A percentile compares a stretch with the other conserved stretches of the same genome.
phyloP scores from a whole-genome alignment of 2,888 invertebrate genomes.

The Phytoseiulus persimilis region DNA sequence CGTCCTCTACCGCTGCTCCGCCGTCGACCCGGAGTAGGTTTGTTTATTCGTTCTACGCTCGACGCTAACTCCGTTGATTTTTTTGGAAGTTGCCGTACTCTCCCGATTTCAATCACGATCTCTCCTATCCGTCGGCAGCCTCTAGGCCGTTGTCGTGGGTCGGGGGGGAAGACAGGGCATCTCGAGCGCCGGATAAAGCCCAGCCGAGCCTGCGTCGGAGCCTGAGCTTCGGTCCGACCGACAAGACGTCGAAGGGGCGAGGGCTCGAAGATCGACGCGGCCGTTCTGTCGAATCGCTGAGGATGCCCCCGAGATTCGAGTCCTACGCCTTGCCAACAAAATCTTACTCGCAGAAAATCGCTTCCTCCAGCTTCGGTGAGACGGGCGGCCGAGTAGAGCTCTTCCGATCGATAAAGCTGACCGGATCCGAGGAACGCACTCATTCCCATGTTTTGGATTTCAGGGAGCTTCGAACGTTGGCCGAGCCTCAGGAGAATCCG shows the following conservation, averaged over 20 bases:
- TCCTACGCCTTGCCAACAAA: slow-evolving; percentile 16
- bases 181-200: not conserved
- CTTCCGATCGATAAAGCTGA: too few relatives aligned
- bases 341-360: slow-evolving; percentile 20
- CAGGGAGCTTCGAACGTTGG: slow-evolving; percentile 28
- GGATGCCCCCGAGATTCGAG: slow-evolving; percentile 25
- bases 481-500: slow-evolving; percentile 16
- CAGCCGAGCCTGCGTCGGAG: slow-evolving; percentile 10
- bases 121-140: not conserved
- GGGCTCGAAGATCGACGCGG: not conserved
- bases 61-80: too few relatives aligned
- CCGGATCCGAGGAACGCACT: too few relatives aligned
- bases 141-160: slow-evolving; percentile 35
- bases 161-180: not conserved
- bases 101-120: not conserved
- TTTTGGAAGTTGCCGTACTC: too few relatives aligned
- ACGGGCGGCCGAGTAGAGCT: not conserved
- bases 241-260: not conserved
- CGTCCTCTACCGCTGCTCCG: slow-evolving; percentile 35
- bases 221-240: slow-evolving; percentile 6
- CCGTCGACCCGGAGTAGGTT: slow-evolving; percentile 39
- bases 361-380: slow-evolving; percentile 12
- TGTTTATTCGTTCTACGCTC: slow-evolving; percentile 7
- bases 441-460: not conserved
- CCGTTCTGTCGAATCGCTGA: slow-evolving; percentile 23